Percentiles rank a stretch among this genome's conserved stretches.
Evolutionary conservation across 2,113 vertebrate genomes (phyloP).

Genomic region (Apodemus speciosus): DNA sequence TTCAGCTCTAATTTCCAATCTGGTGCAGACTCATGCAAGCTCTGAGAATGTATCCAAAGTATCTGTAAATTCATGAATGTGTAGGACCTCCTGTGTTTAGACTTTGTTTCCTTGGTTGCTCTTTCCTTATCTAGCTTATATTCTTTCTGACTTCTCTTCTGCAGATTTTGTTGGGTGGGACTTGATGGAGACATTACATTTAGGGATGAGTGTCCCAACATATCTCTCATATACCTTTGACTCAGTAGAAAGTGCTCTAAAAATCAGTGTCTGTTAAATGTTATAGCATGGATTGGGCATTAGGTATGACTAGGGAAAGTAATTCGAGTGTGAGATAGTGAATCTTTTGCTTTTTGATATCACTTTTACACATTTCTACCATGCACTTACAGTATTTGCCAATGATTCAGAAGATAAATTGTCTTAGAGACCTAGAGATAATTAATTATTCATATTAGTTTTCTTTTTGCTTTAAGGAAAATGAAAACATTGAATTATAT

Average conservation of each 20-base stretch:
- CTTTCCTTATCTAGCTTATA: neutral
- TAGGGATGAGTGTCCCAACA: neutral
- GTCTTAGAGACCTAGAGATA: neutral
- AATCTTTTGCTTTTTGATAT: neutral
- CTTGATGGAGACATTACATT: neutral
- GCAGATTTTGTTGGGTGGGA: neutral
- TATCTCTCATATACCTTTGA: neutral
- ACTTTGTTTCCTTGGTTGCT: neutral
- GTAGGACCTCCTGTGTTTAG: neutral
- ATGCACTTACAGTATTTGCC: neutral
- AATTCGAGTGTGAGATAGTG: neutral
- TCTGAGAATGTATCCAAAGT: neutral
- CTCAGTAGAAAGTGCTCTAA: neutral
- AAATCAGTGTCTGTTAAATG: neutral
- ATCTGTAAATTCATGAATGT: neutral
- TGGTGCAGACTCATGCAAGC: neutral
- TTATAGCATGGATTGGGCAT: neutral
- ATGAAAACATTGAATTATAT: conserved; percentile 3
- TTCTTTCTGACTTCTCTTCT: neutral
- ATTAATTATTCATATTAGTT: neutral
- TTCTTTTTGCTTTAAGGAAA: conserved; percentile 8
- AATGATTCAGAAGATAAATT: neutral
- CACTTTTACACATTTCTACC: neutral
- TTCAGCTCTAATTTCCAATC: neutral
- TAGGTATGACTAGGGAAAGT: neutral